phyloP scores from a whole-genome alignment of 2,888 invertebrate species.

The Cistogaster globosa region DNA sequence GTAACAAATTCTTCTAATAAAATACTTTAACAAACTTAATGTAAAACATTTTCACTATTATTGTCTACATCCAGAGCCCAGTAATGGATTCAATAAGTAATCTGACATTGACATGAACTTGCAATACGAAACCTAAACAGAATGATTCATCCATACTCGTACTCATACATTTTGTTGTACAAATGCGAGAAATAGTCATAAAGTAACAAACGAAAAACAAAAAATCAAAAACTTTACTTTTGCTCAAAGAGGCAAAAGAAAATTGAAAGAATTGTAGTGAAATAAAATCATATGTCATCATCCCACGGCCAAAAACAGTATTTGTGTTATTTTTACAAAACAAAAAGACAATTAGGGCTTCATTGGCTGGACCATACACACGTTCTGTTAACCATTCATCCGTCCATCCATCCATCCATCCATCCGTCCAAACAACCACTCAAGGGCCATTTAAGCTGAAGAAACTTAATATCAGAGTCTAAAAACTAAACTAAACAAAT shows the following conservation, averaged over 20 bases:
- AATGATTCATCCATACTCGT: constrained; percentile 48
- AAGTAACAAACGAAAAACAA: constrained; percentile 33
- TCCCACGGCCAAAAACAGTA: constrained; percentile 65
- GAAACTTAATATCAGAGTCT: constrained; percentile 65
- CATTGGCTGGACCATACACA: constrained; percentile 50
- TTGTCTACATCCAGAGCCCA: constrained; percentile 23
- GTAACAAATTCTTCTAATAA: constrained; percentile 7
- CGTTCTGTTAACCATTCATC: constrained; percentile 46
- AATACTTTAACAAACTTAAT: constrained; percentile 19
- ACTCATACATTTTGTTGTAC: background rate
- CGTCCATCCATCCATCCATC: constrained; percentile 5
- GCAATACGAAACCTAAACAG: constrained; percentile 59
- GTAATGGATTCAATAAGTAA: constrained; percentile 47
- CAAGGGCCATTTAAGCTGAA: constrained; percentile 67
- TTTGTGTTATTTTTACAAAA: constrained; percentile 33
- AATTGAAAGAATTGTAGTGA: constrained; percentile 30
- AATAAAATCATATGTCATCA: constrained; percentile 71
- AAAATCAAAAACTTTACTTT: constrained; percentile 37
- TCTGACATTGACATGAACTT: constrained; percentile 67
- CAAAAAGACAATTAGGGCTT: constrained; percentile 60
- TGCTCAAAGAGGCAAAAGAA: constrained; percentile 13
- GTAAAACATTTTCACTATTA: constrained; percentile 41
- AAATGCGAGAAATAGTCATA: background rate
- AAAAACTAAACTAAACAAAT: constrained; percentile 71
- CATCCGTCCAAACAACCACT: constrained; percentile 40